Base-by-base conservation (phyloP, 2,113 vertebrate genomes). In the Xiphophorus maculatus region DNA sequence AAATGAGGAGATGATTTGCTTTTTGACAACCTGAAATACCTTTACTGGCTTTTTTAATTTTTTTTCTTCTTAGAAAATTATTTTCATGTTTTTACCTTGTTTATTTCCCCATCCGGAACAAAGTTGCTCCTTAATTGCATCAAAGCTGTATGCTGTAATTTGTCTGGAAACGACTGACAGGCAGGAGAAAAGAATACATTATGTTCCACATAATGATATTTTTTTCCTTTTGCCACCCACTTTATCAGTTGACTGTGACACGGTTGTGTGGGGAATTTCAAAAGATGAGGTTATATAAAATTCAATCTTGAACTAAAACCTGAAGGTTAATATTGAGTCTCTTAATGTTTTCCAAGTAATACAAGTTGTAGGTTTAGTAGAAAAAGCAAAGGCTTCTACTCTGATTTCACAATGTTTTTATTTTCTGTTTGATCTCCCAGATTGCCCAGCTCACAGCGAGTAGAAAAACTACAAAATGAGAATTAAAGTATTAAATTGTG, bases 1-100 rank as follows among this genome's bases (percentile, higher is more conserved):
- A 63, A 70, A 82, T 65, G 70, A 81, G 54, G n/a, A 86, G 33
- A 69, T 60, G 29, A 48, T 22, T 76, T 68, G 66, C 14, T 48
- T 15, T 28, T 30, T 27, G 42, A 32, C 22, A 8, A 40, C 10
- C 32, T 1, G 1, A 27, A 1, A 48, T 17, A 33, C 27, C 48
- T 82, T 69, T 33, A 63, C 62, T 63, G 71, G 33, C 7, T 30
- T 4, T 60, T 0, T 35, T 25, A 28, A 28, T 66, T 37, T 11
- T 11, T 37, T 37, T 37, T 5, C 27, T 67, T 44, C 7, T 67
- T 28, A 2, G 11, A 40, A n/a, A 71, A 17, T 8, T 7, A 35
- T 44, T 72, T 32, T 27, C n/a, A 22, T 29, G 17, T 4, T 48
- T 74, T 61, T 27, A 22, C 6, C 11, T 58, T 48, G 28, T 51